Conservation (phyloP, 2,113 vertebrate genomes). For the Okapia johnstoni region DNA sequence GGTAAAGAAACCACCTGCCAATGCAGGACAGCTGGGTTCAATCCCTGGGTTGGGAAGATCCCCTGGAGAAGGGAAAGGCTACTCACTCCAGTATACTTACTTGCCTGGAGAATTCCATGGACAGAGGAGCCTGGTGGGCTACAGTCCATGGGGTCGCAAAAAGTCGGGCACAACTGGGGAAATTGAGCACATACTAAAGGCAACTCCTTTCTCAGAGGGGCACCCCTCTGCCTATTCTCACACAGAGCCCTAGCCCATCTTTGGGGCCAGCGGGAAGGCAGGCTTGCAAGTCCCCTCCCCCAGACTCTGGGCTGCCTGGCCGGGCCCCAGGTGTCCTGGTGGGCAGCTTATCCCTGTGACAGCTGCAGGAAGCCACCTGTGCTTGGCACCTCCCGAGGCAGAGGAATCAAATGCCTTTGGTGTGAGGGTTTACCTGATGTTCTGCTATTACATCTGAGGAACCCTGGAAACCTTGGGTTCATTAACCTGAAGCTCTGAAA, state of each 20-base stretch:
- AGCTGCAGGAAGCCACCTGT: neutral
- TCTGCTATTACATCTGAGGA: neutral
- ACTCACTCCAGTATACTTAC: neutral
- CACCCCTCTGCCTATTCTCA: neutral
- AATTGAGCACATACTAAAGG: neutral
- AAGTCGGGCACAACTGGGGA: neutral
- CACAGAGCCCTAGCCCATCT: neutral
- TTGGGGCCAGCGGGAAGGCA: too few relatives aligned
- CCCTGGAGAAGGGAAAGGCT: neutral
- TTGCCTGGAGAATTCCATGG: neutral
- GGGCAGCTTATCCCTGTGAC: neutral
- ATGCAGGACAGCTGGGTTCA: neutral
- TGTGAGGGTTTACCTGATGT: neutral
- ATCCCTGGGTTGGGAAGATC: neutral
- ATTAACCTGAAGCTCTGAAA: neutral
- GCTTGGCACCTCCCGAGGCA: neutral
- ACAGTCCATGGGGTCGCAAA: accelerated
- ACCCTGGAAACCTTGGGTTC: neutral
- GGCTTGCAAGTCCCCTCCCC: neutral
- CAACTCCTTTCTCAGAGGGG: neutral
- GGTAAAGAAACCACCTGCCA: neutral
- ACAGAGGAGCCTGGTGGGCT: neutral
- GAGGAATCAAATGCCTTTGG: neutral
- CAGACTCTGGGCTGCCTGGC: neutral
- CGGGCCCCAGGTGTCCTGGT: accelerated